Conservation (phyloP, 2,113 vertebrate genomes). For the Phalacrocorax carbo region DNA sequence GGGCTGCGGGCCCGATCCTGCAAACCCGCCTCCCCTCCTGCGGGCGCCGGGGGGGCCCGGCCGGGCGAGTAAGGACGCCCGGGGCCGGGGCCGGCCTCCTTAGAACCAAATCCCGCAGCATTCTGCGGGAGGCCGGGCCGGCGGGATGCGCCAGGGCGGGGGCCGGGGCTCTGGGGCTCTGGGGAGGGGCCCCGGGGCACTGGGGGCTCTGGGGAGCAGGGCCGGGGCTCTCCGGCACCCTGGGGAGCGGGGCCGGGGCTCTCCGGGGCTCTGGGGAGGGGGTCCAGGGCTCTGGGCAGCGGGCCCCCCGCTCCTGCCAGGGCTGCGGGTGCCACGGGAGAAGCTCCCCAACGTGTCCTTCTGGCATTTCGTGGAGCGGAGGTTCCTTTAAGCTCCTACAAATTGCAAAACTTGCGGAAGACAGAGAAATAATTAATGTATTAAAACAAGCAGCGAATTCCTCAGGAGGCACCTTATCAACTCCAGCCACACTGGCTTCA, state of each 20-base stretch:
- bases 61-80: too few species aligned
- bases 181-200: too few species aligned
- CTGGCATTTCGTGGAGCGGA: not conserved
- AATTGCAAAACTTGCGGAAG: constrained; percentile 64
- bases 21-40: too few species aligned
- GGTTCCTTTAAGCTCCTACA: constrained; percentile 62
- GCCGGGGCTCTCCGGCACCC: not conserved
- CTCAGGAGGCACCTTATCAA: constrained; percentile 79
- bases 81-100: too few species aligned
- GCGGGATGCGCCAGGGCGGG: too few species aligned
- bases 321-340: not conserved
- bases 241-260: not conserved
- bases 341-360: not conserved
- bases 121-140: too few species aligned
- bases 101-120: too few species aligned
- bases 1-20: too few species aligned
- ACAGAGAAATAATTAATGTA: constrained; percentile 79
- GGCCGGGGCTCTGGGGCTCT: too few species aligned
- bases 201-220: too few species aligned
- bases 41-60: too few species aligned
- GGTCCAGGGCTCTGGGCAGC: too few species aligned
- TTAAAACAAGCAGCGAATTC: constrained; percentile 78
- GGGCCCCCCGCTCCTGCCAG: not conserved
- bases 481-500: constrained; percentile 71
- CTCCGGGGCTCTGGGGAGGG: not conserved